Base-by-base conservation (phyloP, 2,888 invertebrate genomes). In the Diploptera punctata region DNA sequence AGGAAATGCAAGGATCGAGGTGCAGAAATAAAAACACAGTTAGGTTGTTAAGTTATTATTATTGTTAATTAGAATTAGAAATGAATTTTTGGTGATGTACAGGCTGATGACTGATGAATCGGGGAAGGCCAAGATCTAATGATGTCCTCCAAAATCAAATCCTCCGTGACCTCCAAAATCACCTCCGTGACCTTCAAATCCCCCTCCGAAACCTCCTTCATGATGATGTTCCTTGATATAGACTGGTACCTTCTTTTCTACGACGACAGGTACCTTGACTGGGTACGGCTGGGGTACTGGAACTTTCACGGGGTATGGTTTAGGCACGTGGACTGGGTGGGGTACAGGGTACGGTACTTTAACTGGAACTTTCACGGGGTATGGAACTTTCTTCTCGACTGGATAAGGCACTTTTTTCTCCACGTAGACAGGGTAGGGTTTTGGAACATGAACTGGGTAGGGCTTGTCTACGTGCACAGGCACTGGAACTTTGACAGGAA, bases 371-470 rank as follows among this genome's bases (percentile, higher is more conserved):
- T 62, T 43, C 24, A 62, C 62, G 21, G 62, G 62, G 21, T 62
- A 62, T 9, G 62, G 62, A 3, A 62, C 62, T 4, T 33, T 5
- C 62, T 62, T 62, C 62, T 62, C 62, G 9, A 62, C 62, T 21
- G 62, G 62, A 19, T 62, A 62, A 21, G 62, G 62, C 10, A 62
- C 62, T 9, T 62, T 62, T 43, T 62, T 62, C 62, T 62, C 62
- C n/a, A n/a, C n/a, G n/a, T n/a, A n/a, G n/a, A n/a, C n/a, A n/a
- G n/a, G n/a, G n/a, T n/a, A n/a, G n/a, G n/a, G n/a, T n/a, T n/a
- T n/a, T n/a, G n/a, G n/a, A n/a, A n/a, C n/a, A n/a, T n/a, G n/a
- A n/a, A n/a, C 65, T n/a, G 65, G 43, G 44, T 65, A 65, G 18
- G 65, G 65, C 13, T 65, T 65, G 9, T 65, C 44, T 7, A 65